Conservation (phyloP, 2,113 vertebrate species). For the Bufo bufo region DNA sequence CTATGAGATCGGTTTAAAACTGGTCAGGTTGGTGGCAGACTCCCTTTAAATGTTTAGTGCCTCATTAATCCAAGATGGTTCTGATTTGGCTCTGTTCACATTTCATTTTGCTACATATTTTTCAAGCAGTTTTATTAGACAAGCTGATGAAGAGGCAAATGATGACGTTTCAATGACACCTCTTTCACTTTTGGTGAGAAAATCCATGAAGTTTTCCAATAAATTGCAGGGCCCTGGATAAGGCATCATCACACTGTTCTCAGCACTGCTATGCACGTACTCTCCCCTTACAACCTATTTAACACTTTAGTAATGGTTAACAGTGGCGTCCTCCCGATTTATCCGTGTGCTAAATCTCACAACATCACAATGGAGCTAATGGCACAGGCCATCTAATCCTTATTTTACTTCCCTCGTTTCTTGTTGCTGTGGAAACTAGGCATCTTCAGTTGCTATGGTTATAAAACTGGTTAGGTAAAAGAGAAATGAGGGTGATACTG, state of each 20-base stretch:
- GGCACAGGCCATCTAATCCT: slow-evolving; percentile 31
- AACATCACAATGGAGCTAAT: not conserved
- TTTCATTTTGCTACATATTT: not conserved
- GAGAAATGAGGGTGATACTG: slow-evolving; percentile 25
- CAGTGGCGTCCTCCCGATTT: not conserved
- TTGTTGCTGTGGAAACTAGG: slow-evolving; percentile 54
- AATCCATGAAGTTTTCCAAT: not conserved
- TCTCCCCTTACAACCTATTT: not conserved
- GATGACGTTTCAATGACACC: too few species aligned
- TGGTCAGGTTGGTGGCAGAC: too few species aligned
- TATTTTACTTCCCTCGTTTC: slow-evolving; percentile 41
- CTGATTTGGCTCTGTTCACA: not conserved
- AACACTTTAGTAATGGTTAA: not conserved
- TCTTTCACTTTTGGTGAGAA: not conserved
- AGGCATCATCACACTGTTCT: too few species aligned
- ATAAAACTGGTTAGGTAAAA: slow-evolving; percentile 16
- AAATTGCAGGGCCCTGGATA: not conserved
- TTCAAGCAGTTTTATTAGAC: too few species aligned
- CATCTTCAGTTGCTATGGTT: slow-evolving; percentile 49
- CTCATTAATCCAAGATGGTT: not conserved
- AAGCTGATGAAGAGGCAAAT: too few species aligned
- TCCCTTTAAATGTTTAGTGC: too few species aligned
- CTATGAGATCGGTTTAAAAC: too few species aligned
- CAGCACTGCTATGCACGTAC: too few species aligned
- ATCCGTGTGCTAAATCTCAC: slow-evolving; percentile 7